Conservation (phyloP, 1,140 invertebrate species). For the Idris sp. region DNA sequence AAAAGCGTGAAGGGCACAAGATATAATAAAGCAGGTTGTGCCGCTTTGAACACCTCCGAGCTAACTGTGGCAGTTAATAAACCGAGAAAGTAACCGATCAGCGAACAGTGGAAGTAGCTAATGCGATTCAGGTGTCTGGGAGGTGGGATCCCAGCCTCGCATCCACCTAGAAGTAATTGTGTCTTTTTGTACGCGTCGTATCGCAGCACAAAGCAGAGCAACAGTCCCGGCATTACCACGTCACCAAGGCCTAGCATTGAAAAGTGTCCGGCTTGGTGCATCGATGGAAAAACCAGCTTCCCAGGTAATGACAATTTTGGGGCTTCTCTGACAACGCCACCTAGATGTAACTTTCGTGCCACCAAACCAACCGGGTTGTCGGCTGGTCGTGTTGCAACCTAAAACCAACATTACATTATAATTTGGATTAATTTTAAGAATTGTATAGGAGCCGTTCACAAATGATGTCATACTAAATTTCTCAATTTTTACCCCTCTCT, state of each 20-base stretch:
- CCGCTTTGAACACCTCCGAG: constrained; percentile 98
- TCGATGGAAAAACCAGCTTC: constrained; percentile 97
- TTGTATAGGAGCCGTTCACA: too few relatives aligned
- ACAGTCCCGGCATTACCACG: constrained; percentile 97
- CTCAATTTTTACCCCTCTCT: too few relatives aligned
- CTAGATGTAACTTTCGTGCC: constrained; percentile 93
- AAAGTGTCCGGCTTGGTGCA: constrained; percentile 96
- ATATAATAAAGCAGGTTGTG: constrained; percentile 97
- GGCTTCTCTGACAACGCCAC: constrained; percentile 90
- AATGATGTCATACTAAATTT: too few relatives aligned
- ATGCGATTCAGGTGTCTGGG: constrained; percentile 84
- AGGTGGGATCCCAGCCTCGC: constrained; percentile 88
- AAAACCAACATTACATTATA: too few relatives aligned
- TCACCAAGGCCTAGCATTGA: constrained; percentile 98
- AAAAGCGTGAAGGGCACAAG: constrained; percentile 97
- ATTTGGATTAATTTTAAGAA: too few relatives aligned
- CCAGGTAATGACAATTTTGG: constrained; percentile 97
- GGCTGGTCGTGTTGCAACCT: constrained; percentile 92
- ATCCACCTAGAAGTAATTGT: constrained; percentile 83
- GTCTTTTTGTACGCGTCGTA: constrained; percentile 98
- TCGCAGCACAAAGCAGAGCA: constrained; percentile 96
- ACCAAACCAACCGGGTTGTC: constrained; percentile 97
- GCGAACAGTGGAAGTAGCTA: constrained; percentile 97
- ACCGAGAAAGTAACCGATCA: constrained; percentile 98
- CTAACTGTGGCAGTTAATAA: constrained; percentile 97